Base-by-base conservation (phyloP, 1,140 invertebrate species). In the Zaprionus taronus region DNA sequence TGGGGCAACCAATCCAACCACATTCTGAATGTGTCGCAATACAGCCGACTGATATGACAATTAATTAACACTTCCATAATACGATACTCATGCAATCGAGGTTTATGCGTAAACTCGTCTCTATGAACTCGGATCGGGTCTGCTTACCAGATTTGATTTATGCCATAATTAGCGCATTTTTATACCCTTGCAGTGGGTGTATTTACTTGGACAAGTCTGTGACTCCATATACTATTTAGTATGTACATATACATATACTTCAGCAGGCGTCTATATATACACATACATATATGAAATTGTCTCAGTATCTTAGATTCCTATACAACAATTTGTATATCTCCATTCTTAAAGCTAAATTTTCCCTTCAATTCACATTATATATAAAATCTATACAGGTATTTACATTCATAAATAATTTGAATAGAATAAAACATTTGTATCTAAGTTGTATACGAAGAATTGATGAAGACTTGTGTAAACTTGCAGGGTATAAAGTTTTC, bases 111-210 rank as follows among this genome's bases (percentile, higher is more conserved):
- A 1, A 20, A 49, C 38, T 41, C 15, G 12, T n/a, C 38, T 41
- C 38, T n/a, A 41, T 41, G n/a, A 41, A 41, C 5, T 17, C 17
- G 7, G 17, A 4, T 11, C 22, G 51, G 4, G 20, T 62, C 57
- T 47, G 65, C 36, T 56, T 69, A 57, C 22, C 31, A n/a, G 36
- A 69, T 31, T 63, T 44, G 49, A 65, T 69, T 80, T 76, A 83
- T 78, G 53, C 55, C 72, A 72, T 51, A 89, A 86, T 89, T 89
- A 89, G 67, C 84, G 70, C 73, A 62, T 70, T 80, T 38, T 20
- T n/a, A 22, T 51, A 51, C 41, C 2, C 17, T 17, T 47, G 6
- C 41, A 17, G n/a, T 17, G 41, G 41, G 41, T 17, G n/a, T 17
- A 44, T 17, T 5, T n/a, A 9, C 3, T 47, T 47, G 14, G 14